phyloP scores from a whole-genome alignment of 1,140 invertebrate species.

The Bombyx mandarina region DNA sequence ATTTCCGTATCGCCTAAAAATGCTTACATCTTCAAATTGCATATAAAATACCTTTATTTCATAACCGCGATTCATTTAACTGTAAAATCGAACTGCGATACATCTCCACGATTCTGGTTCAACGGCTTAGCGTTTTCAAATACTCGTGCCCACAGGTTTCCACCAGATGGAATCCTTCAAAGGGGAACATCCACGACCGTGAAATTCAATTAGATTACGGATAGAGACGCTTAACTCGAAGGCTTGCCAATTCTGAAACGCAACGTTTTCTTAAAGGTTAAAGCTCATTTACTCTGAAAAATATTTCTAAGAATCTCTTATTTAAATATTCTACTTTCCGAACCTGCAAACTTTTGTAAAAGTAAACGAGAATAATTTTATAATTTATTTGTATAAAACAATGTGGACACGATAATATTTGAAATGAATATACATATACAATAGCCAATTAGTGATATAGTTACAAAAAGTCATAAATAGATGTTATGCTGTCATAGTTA shows the following conservation, averaged over 20 bases:
- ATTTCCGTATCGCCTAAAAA: too few species aligned
- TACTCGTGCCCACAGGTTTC: slow-evolving; percentile 21
- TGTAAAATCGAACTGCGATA: slow-evolving; percentile 18
- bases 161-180: slow-evolving; percentile 34
- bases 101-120: slow-evolving; percentile 25
- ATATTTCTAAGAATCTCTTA: too few species aligned
- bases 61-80: slow-evolving; percentile 9
- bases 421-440: too few species aligned
- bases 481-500: slow-evolving; percentile 33
- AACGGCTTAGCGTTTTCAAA: slow-evolving; percentile 25
- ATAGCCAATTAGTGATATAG: too few species aligned
- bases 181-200: slow-evolving; percentile 26
- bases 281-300: neutral
- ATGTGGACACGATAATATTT: too few species aligned
- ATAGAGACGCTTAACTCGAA: slow-evolving; percentile 17
- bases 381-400: neutral
- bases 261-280: neutral
- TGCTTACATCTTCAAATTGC: too few species aligned
- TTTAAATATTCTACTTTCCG: too few species aligned
- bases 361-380: neutral
- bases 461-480: slow-evolving; percentile 24
- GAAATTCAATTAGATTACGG: slow-evolving; percentile 36
- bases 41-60: neutral
- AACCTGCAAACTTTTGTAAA: neutral
- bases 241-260: slow-evolving; percentile 8